Conservation (phyloP, 2,888 invertebrate species). For the Hylaea fasciaria region DNA sequence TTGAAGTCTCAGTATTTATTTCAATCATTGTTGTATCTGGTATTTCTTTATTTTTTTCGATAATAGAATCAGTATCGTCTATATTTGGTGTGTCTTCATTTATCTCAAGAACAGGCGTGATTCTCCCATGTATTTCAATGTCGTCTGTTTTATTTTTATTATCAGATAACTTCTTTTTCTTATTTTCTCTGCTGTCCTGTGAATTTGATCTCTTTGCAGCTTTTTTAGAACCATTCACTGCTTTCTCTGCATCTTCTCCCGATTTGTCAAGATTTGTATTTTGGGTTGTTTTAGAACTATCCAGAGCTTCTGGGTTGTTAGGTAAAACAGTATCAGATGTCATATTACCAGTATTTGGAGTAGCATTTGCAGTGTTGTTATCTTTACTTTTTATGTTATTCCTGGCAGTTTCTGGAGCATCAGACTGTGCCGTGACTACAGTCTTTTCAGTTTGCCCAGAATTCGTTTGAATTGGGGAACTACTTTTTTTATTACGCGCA, state of each 20-base stretch:
- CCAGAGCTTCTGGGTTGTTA: conserved; percentile 73
- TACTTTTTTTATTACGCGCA: conserved; percentile 15
- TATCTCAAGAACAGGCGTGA: conserved; percentile 32
- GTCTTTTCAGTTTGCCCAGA: too few species aligned
- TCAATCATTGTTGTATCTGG: conserved; percentile 29
- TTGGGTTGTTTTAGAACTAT: conserved; percentile 29
- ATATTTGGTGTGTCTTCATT: conserved; percentile 37
- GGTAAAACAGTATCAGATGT: conserved; percentile 67
- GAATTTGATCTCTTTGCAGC: conserved; percentile 33
- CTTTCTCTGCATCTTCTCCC: conserved; percentile 23
- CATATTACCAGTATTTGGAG: conserved; percentile 50
- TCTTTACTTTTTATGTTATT: conserved; percentile 24
- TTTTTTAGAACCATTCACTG: conserved; percentile 17
- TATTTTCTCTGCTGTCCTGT: conserved; percentile 19
- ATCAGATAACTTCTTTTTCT: conserved; percentile 29
- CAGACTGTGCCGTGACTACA: conserved; percentile 8
- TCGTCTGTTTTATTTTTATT: conserved; percentile 5
- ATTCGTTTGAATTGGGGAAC: conserved; percentile 2
- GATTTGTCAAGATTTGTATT: conserved; percentile 33
- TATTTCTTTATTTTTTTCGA: conserved; percentile 9
- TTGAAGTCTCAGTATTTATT: conserved; percentile 27
- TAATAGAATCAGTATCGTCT: background rate
- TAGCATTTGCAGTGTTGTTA: conserved; percentile 7
- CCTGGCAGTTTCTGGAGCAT: conserved; percentile 1
- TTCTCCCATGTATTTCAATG: conserved; percentile 15